A percentile compares a stretch with the other conserved stretches of the same genome.
Evolutionary conservation across 2,888 invertebrate genomes (phyloP).

Genomic region (Leucophenga montana): DNA sequence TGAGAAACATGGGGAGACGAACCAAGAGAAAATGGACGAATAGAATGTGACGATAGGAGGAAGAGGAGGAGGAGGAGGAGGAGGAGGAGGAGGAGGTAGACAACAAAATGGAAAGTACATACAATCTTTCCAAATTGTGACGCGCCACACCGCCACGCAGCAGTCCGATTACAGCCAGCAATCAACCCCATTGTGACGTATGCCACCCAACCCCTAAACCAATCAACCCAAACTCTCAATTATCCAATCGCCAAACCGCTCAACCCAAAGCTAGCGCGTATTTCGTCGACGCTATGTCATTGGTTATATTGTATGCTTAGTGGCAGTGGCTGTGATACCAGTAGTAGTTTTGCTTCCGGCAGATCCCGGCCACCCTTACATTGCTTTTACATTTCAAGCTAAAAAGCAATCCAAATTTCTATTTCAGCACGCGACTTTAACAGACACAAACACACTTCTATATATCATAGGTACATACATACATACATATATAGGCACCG

Average conservation of each 20-base stretch:
- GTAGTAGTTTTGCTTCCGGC: conserved; percentile 5
- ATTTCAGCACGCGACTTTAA: conserved; percentile 60
- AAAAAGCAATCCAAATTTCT: conserved; percentile 57
- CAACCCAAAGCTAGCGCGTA: conserved; percentile 9
- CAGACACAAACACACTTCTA: conserved; percentile 10
- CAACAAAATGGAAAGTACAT: conserved; percentile 63
- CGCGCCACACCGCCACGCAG: conserved; percentile 35
- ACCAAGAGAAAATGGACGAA: not conserved
- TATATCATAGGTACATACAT: too few relatives aligned
- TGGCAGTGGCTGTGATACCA: conserved; percentile 2
- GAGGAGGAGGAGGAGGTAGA: not conserved
- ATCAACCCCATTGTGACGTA: not conserved
- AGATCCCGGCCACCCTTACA: not conserved
- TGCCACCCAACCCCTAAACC: not conserved
- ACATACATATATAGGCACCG: conserved; percentile 5
- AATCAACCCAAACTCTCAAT: not conserved
- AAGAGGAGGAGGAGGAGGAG: too few relatives aligned
- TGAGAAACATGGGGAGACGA: conserved; percentile 15
- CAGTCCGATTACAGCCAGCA: not conserved
- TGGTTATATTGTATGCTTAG: conserved; percentile 49
- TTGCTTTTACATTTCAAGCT: conserved; percentile 33
- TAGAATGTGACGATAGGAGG: too few relatives aligned
- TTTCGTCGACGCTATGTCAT: conserved; percentile 52
- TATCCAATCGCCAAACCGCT: not conserved
- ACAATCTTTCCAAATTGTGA: conserved; percentile 47